phyloP scores from a whole-genome alignment of 2,888 invertebrate genomes.

The Diarsia dahlii region DNA sequence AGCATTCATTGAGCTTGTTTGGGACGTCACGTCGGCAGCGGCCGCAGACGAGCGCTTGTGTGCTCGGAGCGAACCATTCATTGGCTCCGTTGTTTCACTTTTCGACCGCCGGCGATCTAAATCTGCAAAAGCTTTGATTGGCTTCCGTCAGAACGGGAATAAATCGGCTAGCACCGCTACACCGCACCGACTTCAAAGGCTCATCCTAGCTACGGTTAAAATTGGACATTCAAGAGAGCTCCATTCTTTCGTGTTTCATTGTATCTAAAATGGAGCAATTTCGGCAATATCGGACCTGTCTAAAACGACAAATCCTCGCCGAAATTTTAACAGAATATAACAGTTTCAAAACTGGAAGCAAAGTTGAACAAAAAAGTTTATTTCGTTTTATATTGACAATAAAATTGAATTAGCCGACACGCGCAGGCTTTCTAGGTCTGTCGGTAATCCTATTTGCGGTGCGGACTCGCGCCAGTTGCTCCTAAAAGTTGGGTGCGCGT shows the following conservation, averaged over 20 bases:
- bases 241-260: conserved; percentile 63
- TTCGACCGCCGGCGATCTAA: conserved; percentile 77
- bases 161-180: conserved; percentile 75
- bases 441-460: conserved; percentile 87
- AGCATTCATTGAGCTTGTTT: conserved; percentile 51
- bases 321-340: conserved; percentile 65
- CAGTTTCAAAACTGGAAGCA: conserved; percentile 63
- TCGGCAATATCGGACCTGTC: conserved; percentile 47
- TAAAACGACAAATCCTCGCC: conserved; percentile 43
- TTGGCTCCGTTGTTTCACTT: conserved; percentile 80
- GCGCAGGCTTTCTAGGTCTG: conserved; percentile 81
- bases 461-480: conserved; percentile 79
- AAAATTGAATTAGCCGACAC: conserved; percentile 83
- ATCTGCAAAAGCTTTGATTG: conserved; percentile 86
- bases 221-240: conserved; percentile 74
- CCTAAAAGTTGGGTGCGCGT: conserved; percentile 80
- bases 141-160: conserved; percentile 78
- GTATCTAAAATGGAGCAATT: conserved; percentile 60
- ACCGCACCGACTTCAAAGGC: conserved; percentile 77
- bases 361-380: conserved; percentile 68
- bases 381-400: conserved; percentile 79
- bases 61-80: conserved; percentile 70
- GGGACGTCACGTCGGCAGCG: conserved; percentile 43
- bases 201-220: conserved; percentile 73
- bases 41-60: conserved; percentile 48